Evolutionary conservation across 2,888 invertebrate species (phyloP).

Genomic region (Yponomeuta plumbellus): DNA sequence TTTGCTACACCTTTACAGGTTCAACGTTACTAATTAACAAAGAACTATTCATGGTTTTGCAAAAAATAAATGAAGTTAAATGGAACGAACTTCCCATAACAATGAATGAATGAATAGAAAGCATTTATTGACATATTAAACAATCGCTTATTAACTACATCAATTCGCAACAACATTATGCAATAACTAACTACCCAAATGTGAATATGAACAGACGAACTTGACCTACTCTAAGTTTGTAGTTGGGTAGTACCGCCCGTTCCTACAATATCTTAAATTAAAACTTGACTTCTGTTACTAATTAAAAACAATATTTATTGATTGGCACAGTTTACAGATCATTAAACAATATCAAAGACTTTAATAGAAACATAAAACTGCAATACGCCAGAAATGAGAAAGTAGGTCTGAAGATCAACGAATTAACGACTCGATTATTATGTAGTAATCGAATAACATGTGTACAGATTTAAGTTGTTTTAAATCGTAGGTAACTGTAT

Average conservation of each 20-base stretch:
- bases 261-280: background rate
- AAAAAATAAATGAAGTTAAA: too few species aligned
- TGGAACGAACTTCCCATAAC: too few species aligned
- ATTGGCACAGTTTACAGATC: background rate
- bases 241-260: background rate
- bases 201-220: background rate
- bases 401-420: background rate
- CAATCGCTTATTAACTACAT: too few species aligned
- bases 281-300: background rate
- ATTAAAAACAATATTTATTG: background rate
- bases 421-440: background rate
- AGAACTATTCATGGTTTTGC: too few species aligned
- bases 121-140: too few species aligned
- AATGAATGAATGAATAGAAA: too few species aligned
- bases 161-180: too few species aligned
- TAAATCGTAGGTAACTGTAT: too few species aligned
- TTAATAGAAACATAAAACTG: background rate
- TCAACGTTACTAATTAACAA: too few species aligned
- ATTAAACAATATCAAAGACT: background rate
- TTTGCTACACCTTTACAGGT: too few species aligned
- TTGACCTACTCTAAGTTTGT: background rate
- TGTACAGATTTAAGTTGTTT: too few species aligned
- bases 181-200: too few species aligned
- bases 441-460: background rate
- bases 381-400: background rate